Percentiles rank a stretch among this genome's conserved stretches.
Evolutionary conservation across 2,113 vertebrate species (phyloP).

Genomic region (Axis porcinus): DNA sequence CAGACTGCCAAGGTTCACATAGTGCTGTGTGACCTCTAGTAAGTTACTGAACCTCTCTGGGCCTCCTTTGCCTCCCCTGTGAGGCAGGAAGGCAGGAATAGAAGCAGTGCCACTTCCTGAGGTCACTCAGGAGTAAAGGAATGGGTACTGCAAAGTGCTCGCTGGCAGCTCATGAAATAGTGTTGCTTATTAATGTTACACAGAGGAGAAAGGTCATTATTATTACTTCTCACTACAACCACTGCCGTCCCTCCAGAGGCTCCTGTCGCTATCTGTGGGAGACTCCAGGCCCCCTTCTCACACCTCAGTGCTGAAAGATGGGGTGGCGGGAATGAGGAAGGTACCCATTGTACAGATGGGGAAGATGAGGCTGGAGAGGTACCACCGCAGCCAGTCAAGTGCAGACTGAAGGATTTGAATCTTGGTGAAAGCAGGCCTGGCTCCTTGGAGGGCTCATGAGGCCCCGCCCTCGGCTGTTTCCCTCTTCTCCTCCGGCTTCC

Average conservation of each 20-base stretch:
- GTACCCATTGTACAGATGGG: not conserved
- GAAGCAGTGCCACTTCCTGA: not conserved
- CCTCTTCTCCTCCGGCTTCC: not conserved
- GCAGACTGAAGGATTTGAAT: not conserved
- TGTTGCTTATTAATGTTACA: not conserved
- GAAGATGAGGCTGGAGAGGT: not conserved
- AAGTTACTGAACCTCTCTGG: not conserved
- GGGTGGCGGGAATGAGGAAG: not conserved
- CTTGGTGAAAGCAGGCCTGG: no score
- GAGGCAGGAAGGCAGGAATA: not conserved
- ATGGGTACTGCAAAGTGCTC: rapidly evolving
- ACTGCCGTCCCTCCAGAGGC: not conserved
- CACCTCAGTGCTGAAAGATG: not conserved
- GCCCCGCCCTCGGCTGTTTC: not conserved
- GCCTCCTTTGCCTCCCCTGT: not conserved
- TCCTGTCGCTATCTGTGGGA: no score
- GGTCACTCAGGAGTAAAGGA: not conserved
- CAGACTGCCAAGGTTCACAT: rapidly evolving
- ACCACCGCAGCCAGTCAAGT: no score
- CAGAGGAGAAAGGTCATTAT: not conserved
- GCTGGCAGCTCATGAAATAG: rapidly evolving
- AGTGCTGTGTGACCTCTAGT: not conserved
- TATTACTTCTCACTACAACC: not conserved
- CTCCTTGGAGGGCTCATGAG: not conserved
- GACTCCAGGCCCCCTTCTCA: not conserved